Percentiles rank a stretch among this genome's conserved stretches.
phyloP scores from a whole-genome alignment of 2,888 invertebrate genomes.

The Stegana nigrithorax region DNA sequence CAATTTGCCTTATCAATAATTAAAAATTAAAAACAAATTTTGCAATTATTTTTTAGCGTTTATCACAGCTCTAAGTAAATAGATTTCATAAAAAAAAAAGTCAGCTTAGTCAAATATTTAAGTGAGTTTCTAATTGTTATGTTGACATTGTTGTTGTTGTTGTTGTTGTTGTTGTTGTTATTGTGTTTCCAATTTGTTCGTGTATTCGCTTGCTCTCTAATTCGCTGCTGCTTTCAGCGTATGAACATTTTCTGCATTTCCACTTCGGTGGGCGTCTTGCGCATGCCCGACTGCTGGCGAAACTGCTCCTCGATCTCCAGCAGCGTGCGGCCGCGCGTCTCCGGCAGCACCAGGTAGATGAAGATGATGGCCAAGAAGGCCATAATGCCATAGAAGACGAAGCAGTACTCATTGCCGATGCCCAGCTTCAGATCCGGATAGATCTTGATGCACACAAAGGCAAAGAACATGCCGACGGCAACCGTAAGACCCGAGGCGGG shows the following conservation, averaged over 20 bases:
- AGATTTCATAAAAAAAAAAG: background rate
- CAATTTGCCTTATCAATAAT: background rate
- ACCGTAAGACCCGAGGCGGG: conserved; percentile 77
- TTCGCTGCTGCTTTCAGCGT: conserved; percentile 1
- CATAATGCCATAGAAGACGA: conserved; percentile 73
- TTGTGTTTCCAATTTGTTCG: background rate
- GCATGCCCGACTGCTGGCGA: conserved; percentile 29
- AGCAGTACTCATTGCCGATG: conserved; percentile 75
- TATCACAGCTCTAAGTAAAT: conserved; percentile 21
- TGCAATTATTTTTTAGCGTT: background rate
- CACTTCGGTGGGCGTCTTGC: conserved; percentile 31
- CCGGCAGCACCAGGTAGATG: conserved; percentile 74
- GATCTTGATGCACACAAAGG: conserved; percentile 77
- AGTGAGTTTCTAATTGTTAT: background rate
- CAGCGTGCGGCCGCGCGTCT: conserved; percentile 77
- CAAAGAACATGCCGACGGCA: conserved; percentile 74
- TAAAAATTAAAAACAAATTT: background rate
- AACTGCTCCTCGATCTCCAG: conserved; percentile 75
- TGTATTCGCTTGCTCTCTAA: background rate
- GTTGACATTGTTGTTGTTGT: background rate
- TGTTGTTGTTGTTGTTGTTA: background rate
- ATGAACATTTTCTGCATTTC: conserved; percentile 51
- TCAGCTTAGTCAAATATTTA: background rate
- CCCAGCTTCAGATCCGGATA: conserved; percentile 73
- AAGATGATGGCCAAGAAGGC: conserved; percentile 73